These are phyloP conservation scores for Chanos chanos DNA, from an alignment of 2,797 vertebrate genomes.

Conservation along the genomic window DNA sequence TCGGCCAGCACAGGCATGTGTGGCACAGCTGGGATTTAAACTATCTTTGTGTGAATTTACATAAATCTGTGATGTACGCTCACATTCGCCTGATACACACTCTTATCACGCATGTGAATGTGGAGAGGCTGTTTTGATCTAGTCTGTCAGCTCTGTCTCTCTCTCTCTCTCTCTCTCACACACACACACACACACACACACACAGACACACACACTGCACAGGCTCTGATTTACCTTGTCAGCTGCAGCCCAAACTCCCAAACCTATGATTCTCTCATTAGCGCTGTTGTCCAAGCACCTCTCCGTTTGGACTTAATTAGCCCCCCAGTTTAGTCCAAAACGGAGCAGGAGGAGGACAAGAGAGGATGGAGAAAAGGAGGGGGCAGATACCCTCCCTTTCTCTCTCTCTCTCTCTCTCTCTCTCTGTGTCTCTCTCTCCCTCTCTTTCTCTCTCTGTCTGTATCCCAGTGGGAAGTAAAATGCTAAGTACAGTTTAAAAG, in stretches of 20 bases:
- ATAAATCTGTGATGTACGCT: too few relatives aligned
- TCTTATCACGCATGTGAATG: neutral
- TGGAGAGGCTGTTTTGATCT: neutral
- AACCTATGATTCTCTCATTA: slow-evolving; percentile 79
- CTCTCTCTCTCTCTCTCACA: neutral
- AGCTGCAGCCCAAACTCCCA: slow-evolving; percentile 65
- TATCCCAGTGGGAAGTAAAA: slow-evolving; percentile 26
- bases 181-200: neutral
- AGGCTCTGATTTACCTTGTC: slow-evolving; percentile 43
- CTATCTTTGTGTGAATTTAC: too few relatives aligned
- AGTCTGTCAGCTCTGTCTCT: neutral
- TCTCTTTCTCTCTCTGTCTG: slow-evolving; percentile 25
- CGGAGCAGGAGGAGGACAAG: slow-evolving; percentile 10
- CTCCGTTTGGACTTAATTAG: slow-evolving; percentile 70
- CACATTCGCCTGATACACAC: too few relatives aligned
- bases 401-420: slow-evolving; percentile 1
- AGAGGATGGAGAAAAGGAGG: neutral
- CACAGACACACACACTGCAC: slow-evolving; percentile 13
- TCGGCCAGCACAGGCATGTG: too few relatives aligned
- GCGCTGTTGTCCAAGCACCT: slow-evolving; percentile 70
- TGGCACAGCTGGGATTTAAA: too few relatives aligned
- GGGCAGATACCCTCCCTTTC: slow-evolving; percentile 1
- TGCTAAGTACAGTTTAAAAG: slow-evolving; percentile 26
- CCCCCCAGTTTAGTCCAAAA: slow-evolving; percentile 49
- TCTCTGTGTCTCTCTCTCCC: slow-evolving; percentile 30